Evolutionary conservation across 1,140 invertebrate genomes (phyloP).

Genomic region (Eufriesea mexicana): DNA sequence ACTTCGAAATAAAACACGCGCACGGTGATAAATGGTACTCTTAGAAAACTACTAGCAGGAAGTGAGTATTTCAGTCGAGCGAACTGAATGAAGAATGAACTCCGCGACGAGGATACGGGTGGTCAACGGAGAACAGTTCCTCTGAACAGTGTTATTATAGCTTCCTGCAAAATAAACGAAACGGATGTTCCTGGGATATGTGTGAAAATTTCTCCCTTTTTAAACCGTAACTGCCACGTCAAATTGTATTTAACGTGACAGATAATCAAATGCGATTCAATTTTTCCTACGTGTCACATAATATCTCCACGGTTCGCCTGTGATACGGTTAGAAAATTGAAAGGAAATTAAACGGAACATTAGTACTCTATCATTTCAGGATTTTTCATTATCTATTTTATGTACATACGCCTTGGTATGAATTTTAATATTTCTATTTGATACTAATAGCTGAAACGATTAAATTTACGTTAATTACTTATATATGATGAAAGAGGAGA

Average conservation of each 20-base stretch:
- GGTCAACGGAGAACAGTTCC: not conserved
- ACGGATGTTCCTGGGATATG: not conserved
- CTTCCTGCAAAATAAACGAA: not conserved
- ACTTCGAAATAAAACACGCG: not conserved
- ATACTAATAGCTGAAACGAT: too few relatives aligned
- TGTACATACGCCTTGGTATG: too few relatives aligned
- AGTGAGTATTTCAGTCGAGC: not conserved
- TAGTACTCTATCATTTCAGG: too few relatives aligned
- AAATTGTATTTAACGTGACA: not conserved
- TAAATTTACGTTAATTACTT: too few relatives aligned
- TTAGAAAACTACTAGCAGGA: not conserved
- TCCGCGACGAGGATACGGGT: not conserved
- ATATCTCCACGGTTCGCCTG: not conserved
- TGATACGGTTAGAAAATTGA: too few relatives aligned
- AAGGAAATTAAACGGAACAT: too few relatives aligned
- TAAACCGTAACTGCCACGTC: not conserved
- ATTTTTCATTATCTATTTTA: too few relatives aligned
- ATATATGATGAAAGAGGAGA: too few relatives aligned
- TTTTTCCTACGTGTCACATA: not conserved
- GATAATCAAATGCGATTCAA: not conserved
- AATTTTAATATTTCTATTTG: too few relatives aligned
- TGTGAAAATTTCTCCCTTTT: not conserved
- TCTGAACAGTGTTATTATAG: not conserved
- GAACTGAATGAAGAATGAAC: conserved; percentile 1
- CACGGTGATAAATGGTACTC: not conserved